Percentiles rank a stretch among this genome's conserved stretches.
Conservation (phyloP, 2,113 vertebrate species). For the Pteronura brasiliensis region DNA sequence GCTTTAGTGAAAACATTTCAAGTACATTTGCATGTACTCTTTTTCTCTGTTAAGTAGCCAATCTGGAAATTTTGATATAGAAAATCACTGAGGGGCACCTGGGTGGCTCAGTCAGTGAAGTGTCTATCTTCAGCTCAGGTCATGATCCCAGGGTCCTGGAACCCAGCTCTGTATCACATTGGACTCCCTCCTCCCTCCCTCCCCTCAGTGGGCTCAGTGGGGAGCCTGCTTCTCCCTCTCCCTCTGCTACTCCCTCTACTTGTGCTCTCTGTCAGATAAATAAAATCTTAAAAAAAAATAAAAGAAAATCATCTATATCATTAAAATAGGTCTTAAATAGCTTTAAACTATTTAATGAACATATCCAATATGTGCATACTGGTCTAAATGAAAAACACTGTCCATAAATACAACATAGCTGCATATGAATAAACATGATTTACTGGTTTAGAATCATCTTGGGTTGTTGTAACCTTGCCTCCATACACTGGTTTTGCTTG, state of each 20-base stretch:
- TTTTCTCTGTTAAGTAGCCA: not conserved
- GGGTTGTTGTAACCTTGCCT: fast-evolving
- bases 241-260: too few relatives aligned
- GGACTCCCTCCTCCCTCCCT: too few relatives aligned
- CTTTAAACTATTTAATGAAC: not conserved
- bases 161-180: too few relatives aligned
- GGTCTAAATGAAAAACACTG: not conserved
- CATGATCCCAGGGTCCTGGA: too few relatives aligned
- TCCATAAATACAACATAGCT: not conserved
- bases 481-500: not conserved
- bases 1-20: not conserved
- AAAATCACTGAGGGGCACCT: not conserved
- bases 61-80: not conserved
- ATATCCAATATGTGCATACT: not conserved
- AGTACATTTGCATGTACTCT: not conserved
- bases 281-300: too few relatives aligned
- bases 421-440: not conserved
- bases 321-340: not conserved
- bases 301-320: not conserved
- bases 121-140: too few relatives aligned
- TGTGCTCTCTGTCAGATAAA: too few relatives aligned
- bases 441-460: not conserved
- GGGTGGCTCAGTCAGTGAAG: too few relatives aligned
- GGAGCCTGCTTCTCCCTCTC: too few relatives aligned
- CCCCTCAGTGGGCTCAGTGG: too few relatives aligned